A percentile compares a stretch with the other conserved stretches of the same genome.
These are phyloP conservation scores for Rhinophrynus dorsalis DNA, from an alignment of 2,797 vertebrate species.

Conservation along the genomic window DNA sequence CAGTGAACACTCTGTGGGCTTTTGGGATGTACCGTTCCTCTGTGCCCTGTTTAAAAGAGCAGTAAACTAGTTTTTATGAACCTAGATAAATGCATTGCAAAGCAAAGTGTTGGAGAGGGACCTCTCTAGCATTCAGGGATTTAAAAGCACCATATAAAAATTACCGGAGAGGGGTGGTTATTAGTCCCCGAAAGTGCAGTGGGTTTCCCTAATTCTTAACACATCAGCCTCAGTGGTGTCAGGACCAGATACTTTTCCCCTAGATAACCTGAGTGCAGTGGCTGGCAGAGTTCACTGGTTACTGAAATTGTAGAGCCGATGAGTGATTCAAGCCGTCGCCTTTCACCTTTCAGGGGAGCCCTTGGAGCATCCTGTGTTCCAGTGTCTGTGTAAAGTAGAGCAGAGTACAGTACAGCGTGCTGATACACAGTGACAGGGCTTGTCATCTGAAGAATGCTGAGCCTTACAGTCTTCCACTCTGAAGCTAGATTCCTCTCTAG, in stretches of 20 bases:
- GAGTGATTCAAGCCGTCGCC: slow-evolving; percentile 33
- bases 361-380: slow-evolving; percentile 1
- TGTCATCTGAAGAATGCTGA: neutral
- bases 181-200: no score
- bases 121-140: no score
- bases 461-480: neutral
- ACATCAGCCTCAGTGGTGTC: no score
- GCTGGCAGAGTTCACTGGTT: slow-evolving; percentile 4
- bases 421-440: slow-evolving; percentile 25
- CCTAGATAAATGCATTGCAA: no score
- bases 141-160: no score
- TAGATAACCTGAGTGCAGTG: neutral
- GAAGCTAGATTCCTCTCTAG: neutral
- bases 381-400: neutral
- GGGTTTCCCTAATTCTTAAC: no score
- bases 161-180: no score
- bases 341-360: slow-evolving; percentile 36
- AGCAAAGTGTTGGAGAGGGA: no score
- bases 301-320: neutral
- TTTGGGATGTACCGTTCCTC: no score
- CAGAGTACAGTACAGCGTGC: neutral
- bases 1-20: no score
- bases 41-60: no score
- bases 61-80: no score
- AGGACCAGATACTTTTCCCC: slow-evolving; percentile 12